A percentile compares a stretch with the other conserved stretches of the same genome.
These are phyloP conservation scores for Anniella stebbinsi DNA, from an alignment of 2,797 vertebrate species.

Conservation along the genomic window DNA sequence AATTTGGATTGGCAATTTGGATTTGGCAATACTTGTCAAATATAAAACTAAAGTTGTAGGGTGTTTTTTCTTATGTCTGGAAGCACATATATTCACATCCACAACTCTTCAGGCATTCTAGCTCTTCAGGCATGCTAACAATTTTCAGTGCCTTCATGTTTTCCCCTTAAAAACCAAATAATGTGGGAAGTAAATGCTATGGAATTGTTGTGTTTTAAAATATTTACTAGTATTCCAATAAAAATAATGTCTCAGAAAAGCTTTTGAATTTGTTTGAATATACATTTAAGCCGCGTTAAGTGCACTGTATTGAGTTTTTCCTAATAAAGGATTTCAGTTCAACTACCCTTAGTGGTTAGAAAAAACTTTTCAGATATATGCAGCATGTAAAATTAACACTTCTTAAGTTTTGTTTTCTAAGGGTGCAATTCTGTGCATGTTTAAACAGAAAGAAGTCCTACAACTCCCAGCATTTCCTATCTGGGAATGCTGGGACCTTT, in stretches of 20 bases:
- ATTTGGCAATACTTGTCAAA: background rate
- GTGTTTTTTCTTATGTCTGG: too few relatives aligned
- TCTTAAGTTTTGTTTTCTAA: background rate
- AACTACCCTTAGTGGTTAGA: background rate
- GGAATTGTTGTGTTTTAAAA: background rate
- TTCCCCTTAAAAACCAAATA: background rate
- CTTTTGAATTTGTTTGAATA: background rate
- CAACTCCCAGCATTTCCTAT: too few relatives aligned
- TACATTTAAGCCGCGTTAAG: background rate
- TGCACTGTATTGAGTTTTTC: background rate
- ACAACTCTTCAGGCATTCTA: background rate
- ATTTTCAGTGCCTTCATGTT: background rate
- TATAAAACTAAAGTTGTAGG: background rate
- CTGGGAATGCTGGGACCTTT: too few relatives aligned
- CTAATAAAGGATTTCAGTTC: background rate
- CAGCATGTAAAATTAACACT: background rate
- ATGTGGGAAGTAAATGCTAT: background rate
- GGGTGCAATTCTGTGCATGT: too few relatives aligned
- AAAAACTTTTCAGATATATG: background rate
- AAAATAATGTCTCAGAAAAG: constrained; percentile 3
- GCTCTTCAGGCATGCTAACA: background rate
- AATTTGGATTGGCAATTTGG: background rate
- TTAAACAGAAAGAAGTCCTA: too few relatives aligned
- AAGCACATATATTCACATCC: too few relatives aligned
- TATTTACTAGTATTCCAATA: background rate